A percentile compares a stretch with the other conserved stretches of the same genome.
Conservation (phyloP, 2,797 vertebrate species). For the Poeciliopsis presidionis region DNA sequence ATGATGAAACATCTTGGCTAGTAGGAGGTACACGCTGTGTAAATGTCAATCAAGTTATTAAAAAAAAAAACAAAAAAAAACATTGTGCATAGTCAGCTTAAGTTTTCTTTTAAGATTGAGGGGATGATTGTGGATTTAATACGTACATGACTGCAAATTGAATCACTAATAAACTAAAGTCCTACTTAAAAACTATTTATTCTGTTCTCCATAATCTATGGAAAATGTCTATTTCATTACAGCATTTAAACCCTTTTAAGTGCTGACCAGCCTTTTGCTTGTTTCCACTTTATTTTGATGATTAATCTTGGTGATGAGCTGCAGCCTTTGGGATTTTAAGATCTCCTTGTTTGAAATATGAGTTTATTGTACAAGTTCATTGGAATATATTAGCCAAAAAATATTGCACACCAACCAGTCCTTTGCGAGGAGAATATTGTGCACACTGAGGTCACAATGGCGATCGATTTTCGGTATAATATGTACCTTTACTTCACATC, state of each 20-base stretch:
- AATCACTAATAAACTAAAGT: background rate
- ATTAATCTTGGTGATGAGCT: background rate
- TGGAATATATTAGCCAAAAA: background rate
- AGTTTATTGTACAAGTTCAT: background rate
- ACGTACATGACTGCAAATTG: background rate
- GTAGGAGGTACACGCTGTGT: background rate
- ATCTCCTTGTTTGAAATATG: background rate
- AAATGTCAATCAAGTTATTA: background rate
- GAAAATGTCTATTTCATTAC: background rate
- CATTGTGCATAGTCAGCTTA: background rate
- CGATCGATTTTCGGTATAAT: background rate
- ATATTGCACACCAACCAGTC: too few species aligned
- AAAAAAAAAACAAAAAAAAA: background rate
- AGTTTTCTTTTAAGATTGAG: background rate
- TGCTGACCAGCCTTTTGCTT: background rate
- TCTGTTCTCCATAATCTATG: background rate
- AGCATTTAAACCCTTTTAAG: background rate
- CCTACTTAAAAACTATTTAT: background rate
- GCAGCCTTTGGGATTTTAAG: background rate
- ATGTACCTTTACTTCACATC: background rate
- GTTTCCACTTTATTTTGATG: background rate
- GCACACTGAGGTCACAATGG: background rate
- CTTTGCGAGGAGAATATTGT: background rate
- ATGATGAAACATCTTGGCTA: conserved; percentile 12
- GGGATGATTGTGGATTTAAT: background rate